Percentiles rank a stretch among this genome's conserved stretches.
These are phyloP conservation scores for Chrysomallon squamiferum DNA, from an alignment of 1,140 invertebrate species.

Conservation along the genomic window DNA sequence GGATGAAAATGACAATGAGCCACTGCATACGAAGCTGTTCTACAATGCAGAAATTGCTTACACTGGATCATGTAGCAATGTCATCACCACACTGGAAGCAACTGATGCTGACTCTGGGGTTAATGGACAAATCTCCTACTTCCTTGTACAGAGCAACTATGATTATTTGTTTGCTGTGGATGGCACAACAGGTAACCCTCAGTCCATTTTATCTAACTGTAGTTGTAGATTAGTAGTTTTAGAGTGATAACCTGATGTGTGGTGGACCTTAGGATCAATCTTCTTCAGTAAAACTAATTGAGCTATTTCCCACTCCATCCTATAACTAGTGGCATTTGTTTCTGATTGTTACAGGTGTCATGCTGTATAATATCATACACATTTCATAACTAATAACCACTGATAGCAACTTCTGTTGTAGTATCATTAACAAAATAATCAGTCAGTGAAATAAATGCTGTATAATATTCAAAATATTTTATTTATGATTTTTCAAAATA, in stretches of 20 bases:
- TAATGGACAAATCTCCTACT: slow-evolving; percentile 39
- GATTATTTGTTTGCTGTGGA: slow-evolving; percentile 32
- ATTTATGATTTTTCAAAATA: no score
- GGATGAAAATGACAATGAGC: slow-evolving; percentile 72
- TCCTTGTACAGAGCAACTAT: slow-evolving; percentile 17
- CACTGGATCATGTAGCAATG: slow-evolving; percentile 28
- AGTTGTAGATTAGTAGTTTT: not conserved
- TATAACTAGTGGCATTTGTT: no score
- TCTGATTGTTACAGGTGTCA: no score
- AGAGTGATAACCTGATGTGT: no score
- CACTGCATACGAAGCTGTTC: slow-evolving; percentile 28
- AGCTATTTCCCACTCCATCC: no score
- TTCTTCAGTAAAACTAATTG: not conserved
- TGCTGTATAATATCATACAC: no score
- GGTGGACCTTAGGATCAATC: not conserved
- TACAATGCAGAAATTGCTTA: slow-evolving; percentile 45
- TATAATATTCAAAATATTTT: no score
- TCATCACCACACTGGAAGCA: slow-evolving; percentile 32
- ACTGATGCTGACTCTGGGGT: slow-evolving; percentile 39
- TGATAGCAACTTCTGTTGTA: no score
- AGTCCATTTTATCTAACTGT: not conserved
- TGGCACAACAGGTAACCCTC: slow-evolving; percentile 23
- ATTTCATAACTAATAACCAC: no score
- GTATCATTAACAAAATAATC: no score
- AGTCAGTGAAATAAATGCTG: no score